Percentiles rank a stretch among this genome's conserved stretches.
Conservation (phyloP, 2,113 vertebrate species). For the Stercorarius parasiticus region DNA sequence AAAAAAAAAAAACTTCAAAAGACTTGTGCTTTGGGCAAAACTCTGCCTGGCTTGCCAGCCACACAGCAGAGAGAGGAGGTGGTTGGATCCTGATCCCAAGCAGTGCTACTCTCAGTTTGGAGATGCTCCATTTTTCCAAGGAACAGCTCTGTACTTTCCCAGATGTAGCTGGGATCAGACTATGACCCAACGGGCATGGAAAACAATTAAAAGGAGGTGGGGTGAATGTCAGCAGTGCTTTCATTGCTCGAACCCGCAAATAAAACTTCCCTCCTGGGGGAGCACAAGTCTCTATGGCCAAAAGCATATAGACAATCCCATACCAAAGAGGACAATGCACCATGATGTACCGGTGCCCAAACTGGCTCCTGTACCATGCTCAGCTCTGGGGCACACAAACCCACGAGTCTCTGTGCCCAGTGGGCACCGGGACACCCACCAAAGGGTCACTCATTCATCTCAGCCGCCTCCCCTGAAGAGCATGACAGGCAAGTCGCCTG, state of each 20-base stretch:
- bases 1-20: neutral
- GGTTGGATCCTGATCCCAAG: neutral
- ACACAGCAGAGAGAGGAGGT: neutral
- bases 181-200: neutral
- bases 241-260: neutral
- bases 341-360: neutral
- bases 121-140: neutral
- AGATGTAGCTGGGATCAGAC: neutral
- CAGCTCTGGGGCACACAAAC: neutral
- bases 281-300: neutral
- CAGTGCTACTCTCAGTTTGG: neutral
- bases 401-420: accelerated
- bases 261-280: neutral
- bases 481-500: accelerated
- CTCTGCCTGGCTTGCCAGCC: neutral
- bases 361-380: neutral
- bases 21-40: neutral
- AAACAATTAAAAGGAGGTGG: neutral
- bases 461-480: neutral
- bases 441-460: neutral
- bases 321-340: neutral
- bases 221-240: neutral
- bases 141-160: neutral
- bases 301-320: neutral
- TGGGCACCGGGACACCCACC: neutral